phyloP scores from a whole-genome alignment of 2,888 invertebrate genomes.

The Uropetala carovei region DNA sequence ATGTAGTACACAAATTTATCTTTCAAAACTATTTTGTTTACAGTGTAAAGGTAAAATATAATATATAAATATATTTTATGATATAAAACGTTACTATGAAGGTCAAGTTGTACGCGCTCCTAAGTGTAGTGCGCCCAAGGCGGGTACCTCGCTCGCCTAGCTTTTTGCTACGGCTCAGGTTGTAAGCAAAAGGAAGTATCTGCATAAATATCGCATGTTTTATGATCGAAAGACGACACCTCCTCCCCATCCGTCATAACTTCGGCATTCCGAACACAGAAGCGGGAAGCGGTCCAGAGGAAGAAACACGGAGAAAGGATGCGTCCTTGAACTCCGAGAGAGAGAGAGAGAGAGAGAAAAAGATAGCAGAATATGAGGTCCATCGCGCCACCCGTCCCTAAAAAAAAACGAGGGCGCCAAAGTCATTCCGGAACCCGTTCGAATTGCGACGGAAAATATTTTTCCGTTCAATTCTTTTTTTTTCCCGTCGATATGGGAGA shows the following conservation, averaged over 20 bases:
- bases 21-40: no score
- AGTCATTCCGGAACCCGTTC: not conserved
- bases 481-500: not conserved
- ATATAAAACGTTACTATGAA: no score
- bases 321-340: no score
- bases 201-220: no score
- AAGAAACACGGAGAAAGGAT: not conserved
- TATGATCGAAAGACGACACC: not conserved
- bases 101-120: no score
- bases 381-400: not conserved
- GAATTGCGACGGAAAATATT: not conserved
- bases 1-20: no score
- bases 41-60: no score
- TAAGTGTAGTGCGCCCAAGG: no score
- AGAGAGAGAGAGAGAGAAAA: not conserved
- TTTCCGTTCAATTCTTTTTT: not conserved
- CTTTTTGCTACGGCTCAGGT: no score
- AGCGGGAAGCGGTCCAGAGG: not conserved
- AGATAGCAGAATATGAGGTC: not conserved
- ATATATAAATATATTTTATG: no score
- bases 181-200: no score
- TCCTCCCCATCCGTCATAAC: not conserved
- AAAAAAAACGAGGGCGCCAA: not conserved
- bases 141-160: no score
- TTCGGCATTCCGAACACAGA: not conserved